Conservation (phyloP, 2,888 invertebrate genomes). For the Pterobdella sp. region DNA sequence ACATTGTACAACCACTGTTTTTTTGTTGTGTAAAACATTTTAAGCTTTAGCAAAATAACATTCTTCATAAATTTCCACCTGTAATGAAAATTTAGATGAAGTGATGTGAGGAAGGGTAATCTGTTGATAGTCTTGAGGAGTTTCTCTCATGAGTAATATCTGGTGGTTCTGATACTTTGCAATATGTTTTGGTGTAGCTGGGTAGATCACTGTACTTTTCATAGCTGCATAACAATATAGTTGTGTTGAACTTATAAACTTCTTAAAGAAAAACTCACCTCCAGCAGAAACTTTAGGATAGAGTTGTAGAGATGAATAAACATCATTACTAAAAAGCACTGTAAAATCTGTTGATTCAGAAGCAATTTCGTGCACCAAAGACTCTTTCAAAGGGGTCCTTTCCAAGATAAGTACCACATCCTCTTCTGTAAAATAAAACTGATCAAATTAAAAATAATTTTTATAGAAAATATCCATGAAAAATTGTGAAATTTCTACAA, state of each 20-base stretch:
- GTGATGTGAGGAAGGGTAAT: constrained; percentile 71
- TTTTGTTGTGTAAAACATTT: not conserved
- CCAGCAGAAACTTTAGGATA: constrained; percentile 40
- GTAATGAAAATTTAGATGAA: constrained; percentile 61
- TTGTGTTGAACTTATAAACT: not conserved
- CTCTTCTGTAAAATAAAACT: constrained; percentile 10
- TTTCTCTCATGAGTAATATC: constrained; percentile 71
- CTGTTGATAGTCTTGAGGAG: constrained; percentile 68
- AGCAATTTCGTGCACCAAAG: constrained; percentile 39
- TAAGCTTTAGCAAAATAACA: constrained; percentile 4
- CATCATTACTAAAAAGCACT: constrained; percentile 46
- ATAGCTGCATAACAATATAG: constrained; percentile 53
- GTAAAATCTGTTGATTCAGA: constrained; percentile 38
- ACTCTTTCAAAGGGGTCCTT: constrained; percentile 45
- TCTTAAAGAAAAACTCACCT: constrained; percentile 39
- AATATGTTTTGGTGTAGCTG: constrained; percentile 85
- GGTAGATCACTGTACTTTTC: constrained; percentile 80
- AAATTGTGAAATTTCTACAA: not conserved
- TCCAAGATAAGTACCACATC: constrained; percentile 48
- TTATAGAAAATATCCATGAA: not conserved
- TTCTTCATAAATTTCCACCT: constrained; percentile 56
- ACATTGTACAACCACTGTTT: constrained; percentile 95
- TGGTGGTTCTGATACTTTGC: constrained; percentile 72
- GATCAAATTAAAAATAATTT: not conserved
- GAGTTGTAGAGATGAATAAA: constrained; percentile 46